Base-by-base conservation (phyloP, 2,113 vertebrate species). In the Geothlypis trichas region DNA sequence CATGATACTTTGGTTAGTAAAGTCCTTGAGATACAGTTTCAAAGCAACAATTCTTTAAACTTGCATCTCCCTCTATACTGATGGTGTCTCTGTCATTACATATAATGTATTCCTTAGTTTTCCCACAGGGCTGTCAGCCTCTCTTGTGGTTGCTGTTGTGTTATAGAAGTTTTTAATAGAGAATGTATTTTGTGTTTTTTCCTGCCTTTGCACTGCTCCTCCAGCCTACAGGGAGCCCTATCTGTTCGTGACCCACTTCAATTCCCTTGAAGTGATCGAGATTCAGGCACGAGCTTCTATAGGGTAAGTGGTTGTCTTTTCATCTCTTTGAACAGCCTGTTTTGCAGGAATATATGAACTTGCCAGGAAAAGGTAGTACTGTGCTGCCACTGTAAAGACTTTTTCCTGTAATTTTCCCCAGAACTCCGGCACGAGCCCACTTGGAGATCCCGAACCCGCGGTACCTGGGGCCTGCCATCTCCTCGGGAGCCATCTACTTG, bases 241-340 rank as follows among this genome's bases (percentile, higher is more conserved):
- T 91, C 98, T 99, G 87, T 99, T 99, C 89, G 99, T 99, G 97
- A 99, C 99, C 85, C 99, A 99, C 97, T 99, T 99, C 98, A 99
- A 99, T 98, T 99, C 99, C 31, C 98, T 99, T 67, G 99, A 99
- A 90, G 99, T 99, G 59, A 98, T 99, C 4, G 99, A 99, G 98
- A 98, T 99, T 90, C 99, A 99, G 98, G 98, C 98, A 77, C 99
- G 99, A 55, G 98, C 98, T 65, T 98, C 99, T 79, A 96, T 99
- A 59, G 98, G 99, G 99, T 99, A 96, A 98, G 98, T 89, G 35
- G 20, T 80, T 78, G 49, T 61, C 61, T 35, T 27, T 58, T 10
- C 10, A 39, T 75, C 35, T 10, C 82, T 85, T 47, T 20, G 44
- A 52, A 41, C 44, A 94, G 76, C 28, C 7, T 18, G 37, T 54